Conservation (phyloP, 2,113 vertebrate species). For the Ovis aries region ARS-UI_Ramb_v3.0 NC_056055.1:21885001-21885500, state of each 20-base stretch:
- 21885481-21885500: neutral
- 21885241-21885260: neutral
- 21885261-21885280: neutral
- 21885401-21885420: neutral
- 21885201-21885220: neutral
- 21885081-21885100: neutral
- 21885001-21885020: neutral
- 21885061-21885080: neutral
- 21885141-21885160: neutral
- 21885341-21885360: neutral
- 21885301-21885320: neutral
- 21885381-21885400: neutral
- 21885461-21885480: neutral
- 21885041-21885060: constrained; percentile 4
- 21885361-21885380: neutral
- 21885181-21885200: neutral
- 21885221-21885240: neutral
- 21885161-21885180: neutral
- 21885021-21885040: constrained; percentile 5
- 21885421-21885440: neutral
- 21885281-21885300: neutral
- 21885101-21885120: neutral
- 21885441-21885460: neutral
- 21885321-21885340: neutral
- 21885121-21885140: neutral